Evolutionary conservation across 2,113 vertebrate species (phyloP), one percentile per base, ranked within the genome.

Genomic region (Falco punctatus): DNA sequence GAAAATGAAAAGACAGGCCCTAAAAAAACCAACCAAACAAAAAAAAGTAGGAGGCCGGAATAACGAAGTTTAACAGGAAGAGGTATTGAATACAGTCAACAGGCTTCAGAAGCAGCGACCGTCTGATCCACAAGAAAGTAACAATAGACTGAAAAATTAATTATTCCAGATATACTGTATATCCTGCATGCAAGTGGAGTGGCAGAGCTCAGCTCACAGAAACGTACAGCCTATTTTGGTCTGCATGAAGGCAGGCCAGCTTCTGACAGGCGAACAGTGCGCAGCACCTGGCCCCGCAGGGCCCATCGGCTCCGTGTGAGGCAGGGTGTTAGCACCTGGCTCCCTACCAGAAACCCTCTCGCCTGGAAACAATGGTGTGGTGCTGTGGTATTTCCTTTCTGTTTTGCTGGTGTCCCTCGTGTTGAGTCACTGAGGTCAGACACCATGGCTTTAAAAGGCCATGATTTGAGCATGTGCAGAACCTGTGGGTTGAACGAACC

Each of bases 141-240:
- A 97, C 90, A 97, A 94, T 86, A 85, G 86, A 33, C 61, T 48
- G 42, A 88, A 33, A 94, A 94, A 95, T 90, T 62, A 95, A 74
- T 91, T 88, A 93, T 92, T 91, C 80, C 93, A 93, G 94, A 95
- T 95, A 79, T 82, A 82, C n/a, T 49, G 6, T 24, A 7, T 55
- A 73, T 75, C 38, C 66, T 51, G 40, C 51, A 58, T 1, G 1
- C 44, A 81, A 69, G 66, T 24, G 22, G 40, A 81, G 73, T 40
- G 74, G 64, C 67, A 81, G 70, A 75, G 14, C 20, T 86, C 16
- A 52, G 24, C 66, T 77, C n/a, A 19, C 58, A 81, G 40, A 61
- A 64, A 57, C 4, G 0, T 32, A 13, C 38, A 64, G 57, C 22
- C 42, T 61, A 3, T 61, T 90, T 83, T 6, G 5, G 42, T 73